phyloP scores from a whole-genome alignment of 2,888 invertebrate species.

The Habrosyne pyritoides region DNA sequence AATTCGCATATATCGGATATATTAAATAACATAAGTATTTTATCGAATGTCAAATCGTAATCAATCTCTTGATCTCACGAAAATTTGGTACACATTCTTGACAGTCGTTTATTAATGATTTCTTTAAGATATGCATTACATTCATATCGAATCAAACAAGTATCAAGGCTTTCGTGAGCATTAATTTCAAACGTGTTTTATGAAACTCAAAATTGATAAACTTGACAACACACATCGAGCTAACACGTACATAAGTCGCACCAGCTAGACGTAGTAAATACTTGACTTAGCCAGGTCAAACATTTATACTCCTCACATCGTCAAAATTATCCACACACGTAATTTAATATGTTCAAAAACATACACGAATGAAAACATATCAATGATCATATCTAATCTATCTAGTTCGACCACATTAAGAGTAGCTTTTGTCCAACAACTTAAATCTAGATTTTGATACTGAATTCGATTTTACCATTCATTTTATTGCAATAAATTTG shows the following conservation, averaged over 20 bases:
- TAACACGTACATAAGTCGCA: background rate
- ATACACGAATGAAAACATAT: background rate
- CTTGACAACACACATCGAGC: background rate
- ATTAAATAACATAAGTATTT: background rate
- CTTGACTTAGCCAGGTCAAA: background rate
- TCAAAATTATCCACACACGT: background rate
- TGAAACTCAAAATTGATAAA: too few relatives aligned
- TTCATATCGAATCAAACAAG: background rate
- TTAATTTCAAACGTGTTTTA: background rate
- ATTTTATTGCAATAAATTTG: too few relatives aligned
- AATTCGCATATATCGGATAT: constrained; percentile 1
- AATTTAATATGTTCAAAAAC: background rate
- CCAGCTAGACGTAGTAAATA: background rate
- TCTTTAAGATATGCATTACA: background rate
- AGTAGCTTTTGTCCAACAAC: too few relatives aligned
- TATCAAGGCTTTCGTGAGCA: background rate
- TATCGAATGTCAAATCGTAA: background rate
- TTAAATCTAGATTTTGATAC: too few relatives aligned
- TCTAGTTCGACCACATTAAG: background rate
- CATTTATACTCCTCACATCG: background rate
- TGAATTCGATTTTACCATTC: too few relatives aligned
- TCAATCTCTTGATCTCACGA: background rate
- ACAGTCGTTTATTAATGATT: background rate
- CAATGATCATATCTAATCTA: background rate
- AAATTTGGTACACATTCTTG: too few relatives aligned